Evolutionary conservation across 2,797 vertebrate genomes (phyloP), one percentile per base, ranked within the genome.

Genomic region (Nyctibius grandis): DNA sequence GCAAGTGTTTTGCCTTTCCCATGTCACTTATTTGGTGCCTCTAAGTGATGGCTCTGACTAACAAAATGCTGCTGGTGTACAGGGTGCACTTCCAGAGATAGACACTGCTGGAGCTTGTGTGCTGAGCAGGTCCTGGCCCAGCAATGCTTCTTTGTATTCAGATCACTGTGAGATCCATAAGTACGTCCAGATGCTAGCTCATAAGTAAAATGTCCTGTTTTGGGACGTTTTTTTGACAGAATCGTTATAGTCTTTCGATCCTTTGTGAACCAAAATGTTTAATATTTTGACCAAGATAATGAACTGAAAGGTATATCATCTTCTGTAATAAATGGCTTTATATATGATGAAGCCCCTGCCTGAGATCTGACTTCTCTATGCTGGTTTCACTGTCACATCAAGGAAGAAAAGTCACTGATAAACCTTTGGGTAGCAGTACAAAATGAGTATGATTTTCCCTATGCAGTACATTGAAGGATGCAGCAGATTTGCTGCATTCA

Each of bases 221-320:
- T 5, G 29, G 16, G 8, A 38, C 61, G 21, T 2, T 33, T 83
- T 83, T 81, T 64, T 60, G 48, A 70, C 44, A 44, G 26, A 73
- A 38, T 20, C 4, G 15, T 50, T 38, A 42, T 13, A 0, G 0
- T 18, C 13, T 9, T 10, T 54, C 3, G n/a, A n/a, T 76, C 11
- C 14, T 53, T n/a, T 59, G 28, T 70, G 53, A 95, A n/a, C 4
- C 2, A 28, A 79, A 53, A 29, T n/a, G 9, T 21, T 87, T 21
- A 69, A 6, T 60, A 44, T 60, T 80, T 90, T 53, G 14, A 45
- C 67, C 7, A n/a, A 67, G 56, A 15, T 53, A 65, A 59, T 7
- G 5, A 67, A 56, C 21, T n/a, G 36, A 65, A 51, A 85, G 6
- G n/a, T 40, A 0, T 21, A 44, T 33, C 2, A 28, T 51, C 29